Evolutionary conservation across 2,797 vertebrate genomes (phyloP), one percentile per base, ranked within the genome.

Genomic region (Nyctibius grandis): DNA sequence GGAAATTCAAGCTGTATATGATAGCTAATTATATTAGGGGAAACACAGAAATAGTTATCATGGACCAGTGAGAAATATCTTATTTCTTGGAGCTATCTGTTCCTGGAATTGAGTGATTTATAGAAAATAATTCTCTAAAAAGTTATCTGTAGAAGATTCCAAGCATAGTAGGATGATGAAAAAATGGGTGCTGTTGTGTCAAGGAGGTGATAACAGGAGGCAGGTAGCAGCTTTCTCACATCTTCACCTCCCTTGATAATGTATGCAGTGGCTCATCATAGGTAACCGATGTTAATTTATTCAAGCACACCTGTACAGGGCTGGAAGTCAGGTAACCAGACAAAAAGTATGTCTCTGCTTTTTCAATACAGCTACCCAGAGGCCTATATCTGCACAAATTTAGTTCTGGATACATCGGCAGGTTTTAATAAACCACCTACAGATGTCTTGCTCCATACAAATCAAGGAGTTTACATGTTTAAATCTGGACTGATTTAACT

Each of bases 191-290:
- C 51, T 92, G 51, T 69, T 92, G 38, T 94, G 57, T 85, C 75
- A 91, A 93, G 81, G 89, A 99, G 83, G 98, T 98, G 98, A 88
- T 98, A 99, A 99, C 98, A 98, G 95, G 98, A 98, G 98, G 97
- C 96, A 98, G 96, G 98, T 98, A 98, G 93, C 92, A 96, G 91
- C 69, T 95, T 96, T 95, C 96, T 97, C 94, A 67, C 97, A 97
- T 96, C 93, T 96, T 98, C 97, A 97, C 98, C 96, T 98, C 98
- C 98, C 97, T 95, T 98, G 99, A 97, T 99, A 99, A 99, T 98
- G 97, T 98, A 99, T 99, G 98, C 99, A 98, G 98, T 92, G 98
- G 98, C 98, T 99, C 98, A 97, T 98, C 98, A 98, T 97, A 98
- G 98, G 91, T 97, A 98, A 98, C 96, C 97, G 96, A 97, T 98